Conservation (phyloP, 1,140 invertebrate species). For the Solenopsis invicta region DNA sequence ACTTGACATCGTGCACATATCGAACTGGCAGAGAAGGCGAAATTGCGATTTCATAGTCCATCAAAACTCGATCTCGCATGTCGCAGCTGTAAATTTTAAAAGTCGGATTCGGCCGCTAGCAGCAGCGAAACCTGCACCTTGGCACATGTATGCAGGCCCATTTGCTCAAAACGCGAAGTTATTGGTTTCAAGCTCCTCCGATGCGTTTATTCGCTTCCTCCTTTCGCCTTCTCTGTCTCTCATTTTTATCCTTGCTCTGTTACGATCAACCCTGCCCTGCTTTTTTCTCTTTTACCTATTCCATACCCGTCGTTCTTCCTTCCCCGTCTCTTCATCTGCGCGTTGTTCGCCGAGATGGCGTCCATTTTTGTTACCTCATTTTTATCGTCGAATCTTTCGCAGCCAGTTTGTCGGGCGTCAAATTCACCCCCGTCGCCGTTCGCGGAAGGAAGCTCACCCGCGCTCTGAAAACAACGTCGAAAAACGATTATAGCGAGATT, state of each 20-base stretch:
- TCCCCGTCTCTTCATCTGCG: conserved; percentile 37
- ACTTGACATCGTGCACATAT: conserved; percentile 15
- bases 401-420: conserved; percentile 46
- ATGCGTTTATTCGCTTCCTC: conserved; percentile 42
- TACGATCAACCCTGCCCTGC: neutral
- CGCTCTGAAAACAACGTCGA: conserved; percentile 52
- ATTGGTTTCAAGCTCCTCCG: conserved; percentile 63
- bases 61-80: conserved; percentile 69
- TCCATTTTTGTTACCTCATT: conserved; percentile 55
- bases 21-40: conserved; percentile 15
- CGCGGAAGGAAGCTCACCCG: conserved; percentile 48
- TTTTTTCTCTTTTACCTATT: conserved; percentile 53
- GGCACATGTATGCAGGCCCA: conserved; percentile 24
- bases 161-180: conserved; percentile 46
- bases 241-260: conserved; percentile 14
- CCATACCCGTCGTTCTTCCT: conserved; percentile 44
- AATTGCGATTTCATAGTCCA: conserved; percentile 75
- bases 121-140: neutral
- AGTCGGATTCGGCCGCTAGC: conserved; percentile 50
- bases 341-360: conserved; percentile 35
- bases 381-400: conserved; percentile 50
- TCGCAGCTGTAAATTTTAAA: conserved; percentile 71
- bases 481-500: conserved; percentile 65
- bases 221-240: conserved; percentile 6
- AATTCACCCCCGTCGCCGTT: conserved; percentile 28